phyloP scores from a whole-genome alignment of 2,797 vertebrate genomes.

The Fratercula arctica region DNA sequence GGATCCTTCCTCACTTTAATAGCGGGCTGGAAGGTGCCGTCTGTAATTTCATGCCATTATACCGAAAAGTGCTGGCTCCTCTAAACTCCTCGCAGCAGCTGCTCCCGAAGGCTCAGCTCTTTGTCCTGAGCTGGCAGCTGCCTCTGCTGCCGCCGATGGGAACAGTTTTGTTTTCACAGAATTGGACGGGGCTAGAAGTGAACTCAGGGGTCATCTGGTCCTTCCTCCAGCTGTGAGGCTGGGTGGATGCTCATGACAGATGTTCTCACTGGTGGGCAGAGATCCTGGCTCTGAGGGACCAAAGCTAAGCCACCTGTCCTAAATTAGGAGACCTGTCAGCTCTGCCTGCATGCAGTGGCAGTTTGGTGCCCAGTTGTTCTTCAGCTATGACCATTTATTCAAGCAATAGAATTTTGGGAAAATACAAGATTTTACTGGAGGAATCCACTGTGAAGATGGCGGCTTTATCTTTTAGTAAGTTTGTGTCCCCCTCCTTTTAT shows the following conservation, averaged over 20 bases:
- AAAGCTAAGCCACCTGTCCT: not conserved
- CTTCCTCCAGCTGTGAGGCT: not conserved
- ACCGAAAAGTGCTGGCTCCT: not conserved
- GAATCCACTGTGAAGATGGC: not conserved
- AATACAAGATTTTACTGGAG: not conserved
- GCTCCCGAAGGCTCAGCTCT: not conserved
- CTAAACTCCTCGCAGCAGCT: not conserved
- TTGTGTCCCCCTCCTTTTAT: not conserved
- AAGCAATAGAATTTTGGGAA: not conserved
- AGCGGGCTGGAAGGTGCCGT: not conserved
- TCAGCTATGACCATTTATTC: not conserved
- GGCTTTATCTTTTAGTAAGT: not conserved
- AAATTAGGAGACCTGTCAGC: not conserved
- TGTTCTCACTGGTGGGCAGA: not conserved
- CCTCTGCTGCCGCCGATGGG: not conserved
- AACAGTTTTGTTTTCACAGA: slow-evolving; percentile 18
- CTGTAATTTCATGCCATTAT: not conserved
- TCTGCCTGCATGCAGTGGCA: accelerated
- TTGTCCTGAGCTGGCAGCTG: slow-evolving; percentile 45
- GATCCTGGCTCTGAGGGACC: not conserved
- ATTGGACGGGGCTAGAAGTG: not conserved
- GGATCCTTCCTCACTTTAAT: not conserved
- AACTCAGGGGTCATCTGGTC: slow-evolving; percentile 8
- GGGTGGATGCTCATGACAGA: not conserved
- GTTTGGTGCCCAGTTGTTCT: not conserved